These are phyloP conservation scores for Reinhardtius hippoglossoides DNA, from an alignment of 2,113 vertebrate genomes.

Conservation along the genomic window DNA sequence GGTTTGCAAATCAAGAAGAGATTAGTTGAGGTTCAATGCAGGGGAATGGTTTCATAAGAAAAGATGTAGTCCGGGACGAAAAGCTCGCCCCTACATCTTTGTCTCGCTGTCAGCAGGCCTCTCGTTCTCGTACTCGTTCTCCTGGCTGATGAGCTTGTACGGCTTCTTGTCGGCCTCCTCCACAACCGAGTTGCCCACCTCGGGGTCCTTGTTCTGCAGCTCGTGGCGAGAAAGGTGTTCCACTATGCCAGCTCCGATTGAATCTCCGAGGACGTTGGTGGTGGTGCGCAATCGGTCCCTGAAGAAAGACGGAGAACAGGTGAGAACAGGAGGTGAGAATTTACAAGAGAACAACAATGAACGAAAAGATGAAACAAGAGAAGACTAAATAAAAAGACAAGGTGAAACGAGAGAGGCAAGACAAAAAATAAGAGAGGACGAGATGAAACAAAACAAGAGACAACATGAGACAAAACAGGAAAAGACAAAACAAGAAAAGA, in stretches of 20 bases:
- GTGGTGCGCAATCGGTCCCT: conserved; percentile 95
- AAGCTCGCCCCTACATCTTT: conserved; percentile 88
- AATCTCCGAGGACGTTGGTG: conserved; percentile 96
- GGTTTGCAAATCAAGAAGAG: conserved; percentile 22
- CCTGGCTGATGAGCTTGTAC: conserved; percentile 90
- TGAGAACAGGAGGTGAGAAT: neutral
- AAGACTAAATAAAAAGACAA: neutral
- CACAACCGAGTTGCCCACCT: conserved; percentile 91
- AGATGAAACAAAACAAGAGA: neutral
- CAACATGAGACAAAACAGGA: neutral
- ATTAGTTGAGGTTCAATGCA: conserved; percentile 31
- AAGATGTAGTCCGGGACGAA: neutral
- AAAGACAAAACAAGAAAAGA: neutral
- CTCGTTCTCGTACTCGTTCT: conserved; percentile 85
- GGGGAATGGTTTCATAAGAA: neutral
- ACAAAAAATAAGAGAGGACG: neutral
- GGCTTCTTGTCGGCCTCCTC: conserved; percentile 94
- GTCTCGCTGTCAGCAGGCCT: conserved; percentile 88
- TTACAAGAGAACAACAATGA: neutral
- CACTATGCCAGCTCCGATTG: conserved; percentile 94
- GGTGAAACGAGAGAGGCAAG: neutral
- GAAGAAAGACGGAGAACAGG: conserved; percentile 16
- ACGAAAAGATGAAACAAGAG: neutral
- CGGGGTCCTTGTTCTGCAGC: conserved; percentile 85
- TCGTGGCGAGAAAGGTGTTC: conserved; percentile 94